A percentile compares a stretch with the other conserved stretches of the same genome.
These are phyloP conservation scores for Tragelaphus eurycerus DNA, from an alignment of 2,797 vertebrate genomes.

Conservation along the genomic window DNA sequence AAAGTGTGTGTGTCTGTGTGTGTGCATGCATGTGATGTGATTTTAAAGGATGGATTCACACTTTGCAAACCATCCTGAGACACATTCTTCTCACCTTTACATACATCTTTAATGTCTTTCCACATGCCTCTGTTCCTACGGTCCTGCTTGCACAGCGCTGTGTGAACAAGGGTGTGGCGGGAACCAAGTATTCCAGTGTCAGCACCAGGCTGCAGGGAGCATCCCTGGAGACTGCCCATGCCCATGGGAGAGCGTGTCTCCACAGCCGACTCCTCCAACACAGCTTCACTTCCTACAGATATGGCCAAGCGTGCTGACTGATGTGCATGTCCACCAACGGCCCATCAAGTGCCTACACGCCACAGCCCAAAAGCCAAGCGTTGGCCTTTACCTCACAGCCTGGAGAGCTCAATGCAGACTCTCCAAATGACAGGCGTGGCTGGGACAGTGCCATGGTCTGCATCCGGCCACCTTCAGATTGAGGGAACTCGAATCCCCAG, in stretches of 20 bases:
- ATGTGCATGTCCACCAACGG: neutral
- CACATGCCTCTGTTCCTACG: accelerated
- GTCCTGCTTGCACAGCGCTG: neutral
- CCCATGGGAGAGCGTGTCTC: neutral
- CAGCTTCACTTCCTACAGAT: too few species aligned
- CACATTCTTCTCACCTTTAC: neutral
- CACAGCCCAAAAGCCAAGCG: neutral
- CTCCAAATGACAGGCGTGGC: too few species aligned
- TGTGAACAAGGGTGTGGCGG: accelerated
- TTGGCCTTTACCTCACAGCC: neutral
- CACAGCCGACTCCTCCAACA: neutral
- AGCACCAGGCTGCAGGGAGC: neutral
- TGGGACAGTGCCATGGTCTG: neutral
- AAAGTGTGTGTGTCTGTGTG: neutral
- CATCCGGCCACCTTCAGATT: neutral
- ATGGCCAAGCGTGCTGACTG: neutral
- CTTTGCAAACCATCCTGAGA: neutral
- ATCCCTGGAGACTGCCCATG: neutral
- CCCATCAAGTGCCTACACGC: accelerated
- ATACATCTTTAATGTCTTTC: neutral
- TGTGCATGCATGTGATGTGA: accelerated
- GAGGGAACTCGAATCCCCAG: accelerated
- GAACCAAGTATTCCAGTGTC: neutral
- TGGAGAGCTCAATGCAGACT: neutral
- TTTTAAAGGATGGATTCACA: neutral